Evolutionary conservation across 1,140 invertebrate genomes (phyloP).

Genomic region (Homarus americanus): DNA sequence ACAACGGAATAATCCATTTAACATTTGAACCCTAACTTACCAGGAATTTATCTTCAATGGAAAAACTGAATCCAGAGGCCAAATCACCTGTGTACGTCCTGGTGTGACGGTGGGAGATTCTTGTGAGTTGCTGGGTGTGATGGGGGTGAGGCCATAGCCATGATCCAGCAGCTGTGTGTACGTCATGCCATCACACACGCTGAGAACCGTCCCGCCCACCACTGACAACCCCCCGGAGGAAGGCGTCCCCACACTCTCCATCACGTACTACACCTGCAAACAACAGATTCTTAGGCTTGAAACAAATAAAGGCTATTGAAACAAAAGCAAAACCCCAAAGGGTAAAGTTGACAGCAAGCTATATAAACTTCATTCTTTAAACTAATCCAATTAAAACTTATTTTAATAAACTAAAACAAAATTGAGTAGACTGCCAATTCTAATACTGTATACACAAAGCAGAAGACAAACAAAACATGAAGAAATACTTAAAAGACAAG

Average conservation of each 20-base stretch:
- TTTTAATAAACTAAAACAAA: too few species aligned
- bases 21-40: not conserved
- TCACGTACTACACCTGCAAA: conserved; percentile 52
- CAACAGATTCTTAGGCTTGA: too few species aligned
- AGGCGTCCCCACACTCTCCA: conserved; percentile 68
- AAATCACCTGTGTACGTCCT: conserved; percentile 80
- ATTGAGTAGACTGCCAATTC: too few species aligned
- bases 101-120: conserved; percentile 79
- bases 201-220: conserved; percentile 64
- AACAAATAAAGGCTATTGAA: too few species aligned
- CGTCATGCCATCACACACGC: conserved; percentile 73
- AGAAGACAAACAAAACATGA: not conserved
- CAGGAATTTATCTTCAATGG: not conserved
- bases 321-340: too few species aligned
- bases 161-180: conserved; percentile 87
- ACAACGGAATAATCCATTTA: too few species aligned
- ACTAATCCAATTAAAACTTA: too few species aligned
- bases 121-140: conserved; percentile 84
- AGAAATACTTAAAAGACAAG: not conserved
- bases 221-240: conserved; percentile 63
- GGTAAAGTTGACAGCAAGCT: too few species aligned
- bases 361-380: too few species aligned
- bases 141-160: conserved; percentile 88
- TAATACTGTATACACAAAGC: too few species aligned
- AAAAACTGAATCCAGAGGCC: not conserved